Conservation (phyloP, 2,888 invertebrate species). For the Hydrotaea cyrtoneurina region DNA sequence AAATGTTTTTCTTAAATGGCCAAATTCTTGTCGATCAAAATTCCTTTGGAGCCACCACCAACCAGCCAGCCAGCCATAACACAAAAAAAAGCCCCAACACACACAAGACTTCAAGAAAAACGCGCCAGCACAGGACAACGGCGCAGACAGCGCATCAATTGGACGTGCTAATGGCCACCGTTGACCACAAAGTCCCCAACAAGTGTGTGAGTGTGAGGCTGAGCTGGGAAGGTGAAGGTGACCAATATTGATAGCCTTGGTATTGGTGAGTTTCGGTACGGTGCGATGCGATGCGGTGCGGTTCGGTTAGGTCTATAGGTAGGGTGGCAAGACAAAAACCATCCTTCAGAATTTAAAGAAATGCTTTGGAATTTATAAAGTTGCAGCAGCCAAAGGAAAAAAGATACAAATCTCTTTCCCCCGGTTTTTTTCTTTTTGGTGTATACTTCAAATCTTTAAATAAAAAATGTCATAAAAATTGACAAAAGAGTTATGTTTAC, state of each 20-base stretch:
- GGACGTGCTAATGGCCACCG: constrained; percentile 60
- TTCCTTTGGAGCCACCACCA: constrained; percentile 76
- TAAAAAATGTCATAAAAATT: constrained; percentile 11
- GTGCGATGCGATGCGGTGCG: no score
- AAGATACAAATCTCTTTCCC: constrained; percentile 46
- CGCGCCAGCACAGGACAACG: neutral
- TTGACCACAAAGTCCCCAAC: neutral
- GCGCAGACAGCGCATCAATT: constrained; percentile 14
- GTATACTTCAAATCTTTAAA: neutral
- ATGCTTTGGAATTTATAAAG: constrained; percentile 66
- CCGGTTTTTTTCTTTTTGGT: neutral
- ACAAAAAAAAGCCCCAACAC: neutral
- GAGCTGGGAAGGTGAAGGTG: no score
- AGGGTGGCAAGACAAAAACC: constrained; percentile 53
- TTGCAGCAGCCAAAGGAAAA: constrained; percentile 34
- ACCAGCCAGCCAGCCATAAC: constrained; percentile 16
- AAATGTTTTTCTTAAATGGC: constrained; percentile 78
- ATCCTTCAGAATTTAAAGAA: constrained; percentile 42
- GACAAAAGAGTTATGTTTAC: constrained; percentile 9
- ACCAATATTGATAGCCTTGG: neutral
- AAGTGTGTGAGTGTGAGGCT: neutral
- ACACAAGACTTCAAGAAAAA: constrained; percentile 8
- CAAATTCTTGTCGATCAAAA: constrained; percentile 81
- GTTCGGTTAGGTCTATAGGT: constrained; percentile 4
- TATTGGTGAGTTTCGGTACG: neutral